Conservation (phyloP, 1,140 invertebrate genomes). For the Chrysomallon squamiferum region DNA sequence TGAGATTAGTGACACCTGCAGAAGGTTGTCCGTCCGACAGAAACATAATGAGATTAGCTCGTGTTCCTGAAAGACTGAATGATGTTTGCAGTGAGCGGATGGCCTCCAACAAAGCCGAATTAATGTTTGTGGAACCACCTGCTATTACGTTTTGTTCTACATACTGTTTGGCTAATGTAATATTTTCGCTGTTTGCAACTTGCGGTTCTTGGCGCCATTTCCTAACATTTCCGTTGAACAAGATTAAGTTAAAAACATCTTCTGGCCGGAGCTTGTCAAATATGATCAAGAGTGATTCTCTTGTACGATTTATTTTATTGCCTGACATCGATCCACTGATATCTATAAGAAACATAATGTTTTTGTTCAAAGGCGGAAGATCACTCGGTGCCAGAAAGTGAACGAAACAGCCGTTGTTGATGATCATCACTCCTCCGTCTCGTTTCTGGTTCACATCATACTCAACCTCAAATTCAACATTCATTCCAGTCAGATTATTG, state of each 20-base stretch:
- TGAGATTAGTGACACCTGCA: constrained; percentile 68
- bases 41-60: constrained; percentile 72
- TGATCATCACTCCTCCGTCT: constrained; percentile 55
- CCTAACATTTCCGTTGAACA: constrained; percentile 67
- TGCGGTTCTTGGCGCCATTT: constrained; percentile 15
- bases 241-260: constrained; percentile 74
- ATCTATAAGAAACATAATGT: constrained; percentile 76
- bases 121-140: constrained; percentile 68
- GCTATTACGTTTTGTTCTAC: constrained; percentile 15
- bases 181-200: constrained; percentile 3
- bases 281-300: constrained; percentile 73
- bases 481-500: constrained; percentile 13
- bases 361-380: constrained; percentile 70
- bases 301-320: constrained; percentile 71
- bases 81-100: constrained; percentile 65
- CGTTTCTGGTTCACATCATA: constrained; percentile 25
- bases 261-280: constrained; percentile 68
- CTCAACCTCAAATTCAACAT: constrained; percentile 23
- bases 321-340: constrained; percentile 76
- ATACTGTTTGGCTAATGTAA: constrained; percentile 18
- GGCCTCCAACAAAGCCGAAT: constrained; percentile 68
- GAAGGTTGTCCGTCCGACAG: constrained; percentile 78
- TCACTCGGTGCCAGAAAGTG: constrained; percentile 71
- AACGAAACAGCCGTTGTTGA: constrained; percentile 77
- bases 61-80: not conserved